Conservation (phyloP, 2,888 invertebrate genomes). For the Adelognathus sp. region DNA sequence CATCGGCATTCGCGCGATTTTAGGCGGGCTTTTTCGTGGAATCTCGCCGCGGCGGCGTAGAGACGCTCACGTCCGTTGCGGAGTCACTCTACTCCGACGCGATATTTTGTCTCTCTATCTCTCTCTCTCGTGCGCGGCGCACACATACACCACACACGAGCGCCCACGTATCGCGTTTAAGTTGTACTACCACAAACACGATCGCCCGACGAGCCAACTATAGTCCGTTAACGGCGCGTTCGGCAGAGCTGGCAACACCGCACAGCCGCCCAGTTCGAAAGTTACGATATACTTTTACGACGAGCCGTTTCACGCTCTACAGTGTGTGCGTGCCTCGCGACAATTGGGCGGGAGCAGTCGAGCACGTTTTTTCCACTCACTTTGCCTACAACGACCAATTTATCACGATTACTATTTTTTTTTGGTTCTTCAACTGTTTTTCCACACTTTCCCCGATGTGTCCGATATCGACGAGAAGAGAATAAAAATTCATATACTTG, state of each 20-base stretch:
- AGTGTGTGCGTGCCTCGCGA: constrained; percentile 26
- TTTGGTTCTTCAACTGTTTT: background rate
- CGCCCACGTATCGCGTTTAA: background rate
- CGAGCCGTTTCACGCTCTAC: background rate
- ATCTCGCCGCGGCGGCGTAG: constrained; percentile 33
- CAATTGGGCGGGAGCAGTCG: constrained; percentile 58
- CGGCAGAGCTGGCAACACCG: constrained; percentile 58
- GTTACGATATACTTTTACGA: constrained; percentile 37
- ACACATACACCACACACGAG: background rate
- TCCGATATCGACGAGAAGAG: too few species aligned
- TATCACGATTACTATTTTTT: background rate
- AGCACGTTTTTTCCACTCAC: constrained; percentile 54
- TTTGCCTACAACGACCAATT: constrained; percentile 1
- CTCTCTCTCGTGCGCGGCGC: constrained; percentile 5
- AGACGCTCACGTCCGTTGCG: background rate
- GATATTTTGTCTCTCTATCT: background rate
- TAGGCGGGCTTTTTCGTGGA: constrained; percentile 49
- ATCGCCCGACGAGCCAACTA: too few species aligned
- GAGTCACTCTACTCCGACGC: constrained; percentile 23
- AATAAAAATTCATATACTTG: too few species aligned
- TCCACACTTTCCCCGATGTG: too few species aligned
- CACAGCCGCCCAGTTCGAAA: constrained; percentile 55
- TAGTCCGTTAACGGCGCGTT: too few species aligned
- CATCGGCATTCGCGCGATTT: constrained; percentile 22
- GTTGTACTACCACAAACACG: background rate